Evolutionary conservation across 2,113 vertebrate genomes (phyloP).

Genomic region (Sterna hirundo): DNA sequence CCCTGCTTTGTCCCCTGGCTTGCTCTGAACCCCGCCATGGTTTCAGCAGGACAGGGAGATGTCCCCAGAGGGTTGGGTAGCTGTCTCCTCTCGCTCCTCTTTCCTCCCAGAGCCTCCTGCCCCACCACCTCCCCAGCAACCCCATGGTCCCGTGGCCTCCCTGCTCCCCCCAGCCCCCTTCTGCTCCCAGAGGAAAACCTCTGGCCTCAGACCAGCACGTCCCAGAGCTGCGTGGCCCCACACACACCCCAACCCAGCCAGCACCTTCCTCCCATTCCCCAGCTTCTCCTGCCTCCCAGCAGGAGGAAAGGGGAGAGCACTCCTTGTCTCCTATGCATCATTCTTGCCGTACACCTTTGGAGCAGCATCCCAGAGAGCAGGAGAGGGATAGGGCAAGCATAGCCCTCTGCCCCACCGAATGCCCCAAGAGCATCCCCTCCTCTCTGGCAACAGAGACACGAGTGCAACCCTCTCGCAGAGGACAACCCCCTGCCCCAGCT

Average conservation of each 20-base stretch:
- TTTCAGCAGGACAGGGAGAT: neutral
- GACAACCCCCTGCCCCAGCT: neutral
- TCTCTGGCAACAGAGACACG: neutral
- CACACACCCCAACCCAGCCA: neutral
- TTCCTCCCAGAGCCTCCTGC: neutral
- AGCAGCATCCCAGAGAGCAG: neutral
- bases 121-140: neutral
- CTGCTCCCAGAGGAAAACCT: neutral
- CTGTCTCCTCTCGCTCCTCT: neutral
- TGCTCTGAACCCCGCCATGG: neutral
- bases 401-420: accelerated
- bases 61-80: accelerated
- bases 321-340: neutral
- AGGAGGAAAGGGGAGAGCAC: neutral
- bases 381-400: neutral
- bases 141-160: accelerated
- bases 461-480: neutral
- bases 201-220: neutral
- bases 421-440: accelerated
- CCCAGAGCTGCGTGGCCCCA: neutral
- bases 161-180: neutral
- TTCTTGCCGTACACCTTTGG: neutral
- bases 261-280: neutral
- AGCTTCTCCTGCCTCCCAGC: neutral
- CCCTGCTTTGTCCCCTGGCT: neutral